Evolutionary conservation across 2,888 invertebrate species (phyloP).

Genomic region (Mesochorus sp.): DNA sequence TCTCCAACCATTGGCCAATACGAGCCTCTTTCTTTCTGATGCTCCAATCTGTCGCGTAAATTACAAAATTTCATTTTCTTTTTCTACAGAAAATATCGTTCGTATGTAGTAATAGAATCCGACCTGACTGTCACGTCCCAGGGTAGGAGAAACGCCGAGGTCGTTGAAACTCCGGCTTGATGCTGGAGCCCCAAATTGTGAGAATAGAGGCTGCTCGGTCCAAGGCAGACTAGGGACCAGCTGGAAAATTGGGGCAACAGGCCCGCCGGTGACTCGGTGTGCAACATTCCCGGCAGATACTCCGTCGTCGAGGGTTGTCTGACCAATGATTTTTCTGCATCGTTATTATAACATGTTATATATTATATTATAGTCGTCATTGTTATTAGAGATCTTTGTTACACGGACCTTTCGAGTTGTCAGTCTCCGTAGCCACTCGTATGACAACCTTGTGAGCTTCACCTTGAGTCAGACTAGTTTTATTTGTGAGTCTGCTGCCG

Average conservation of each 20-base stretch:
- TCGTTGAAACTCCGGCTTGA: conserved; percentile 94
- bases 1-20: conserved; percentile 81
- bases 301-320: conserved; percentile 93
- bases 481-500: conserved; percentile 75
- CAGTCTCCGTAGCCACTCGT: conserved; percentile 80
- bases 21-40: conserved; percentile 80
- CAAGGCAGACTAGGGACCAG: conserved; percentile 95
- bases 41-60: conserved; percentile 80
- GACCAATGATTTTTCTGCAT: conserved; percentile 85
- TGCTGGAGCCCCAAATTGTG: conserved; percentile 94
- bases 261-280: conserved; percentile 89
- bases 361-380: too few species aligned
- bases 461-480: conserved; percentile 76
- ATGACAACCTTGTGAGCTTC: conserved; percentile 82
- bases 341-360: too few species aligned
- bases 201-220: conserved; percentile 94
- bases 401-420: conserved; percentile 80
- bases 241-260: conserved; percentile 94
- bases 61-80: too few species aligned
- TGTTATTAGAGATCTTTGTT: too few species aligned
- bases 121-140: conserved; percentile 93
- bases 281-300: conserved; percentile 95
- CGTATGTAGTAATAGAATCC: not conserved
- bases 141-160: conserved; percentile 95
- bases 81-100: not conserved